Base-by-base conservation (phyloP, 2,888 invertebrate species). In the Sturmia bella region DNA sequence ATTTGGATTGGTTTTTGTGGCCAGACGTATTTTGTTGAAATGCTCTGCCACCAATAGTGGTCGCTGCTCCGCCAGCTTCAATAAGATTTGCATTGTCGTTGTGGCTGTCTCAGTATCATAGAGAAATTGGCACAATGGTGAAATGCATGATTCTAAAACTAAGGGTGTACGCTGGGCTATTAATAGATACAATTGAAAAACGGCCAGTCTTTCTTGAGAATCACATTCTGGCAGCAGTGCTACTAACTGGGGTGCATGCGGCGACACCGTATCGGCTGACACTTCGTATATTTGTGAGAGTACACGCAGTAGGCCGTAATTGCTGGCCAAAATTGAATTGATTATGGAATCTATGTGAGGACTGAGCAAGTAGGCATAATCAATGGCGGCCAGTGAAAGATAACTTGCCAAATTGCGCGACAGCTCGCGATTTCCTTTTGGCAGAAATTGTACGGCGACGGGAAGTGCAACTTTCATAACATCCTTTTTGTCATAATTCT, bases 401-500 rank as follows among this genome's bases (percentile, higher is more conserved):
- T 98, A 98, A 64, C 97, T 95, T 48, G 97, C 96, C 92, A 98
- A 95, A 89, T 97, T 97, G 77, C 97, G 92, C 0, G 96, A 96
- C 83, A 98, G 93, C 90, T 98, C 98, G 84, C 95, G 94, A 91
- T 98, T 98, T 70, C 96, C 96, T 89, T 96, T 96, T 87, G 96
- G 96, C 64, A 98, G 92, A 90, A 97, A 97, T 91, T 97, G 96
- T 1, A 98, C 97, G 1, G 98, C 97, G 5, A 97, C 95, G 0
- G 98, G 98, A 84, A 98, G 92, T 54, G 97, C 96, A 54, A 90
- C 88, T 85, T 91, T 89, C 91, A 91, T 91, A 37, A 93, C 92
- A 76, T 91, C 92, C 85, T 93, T 93, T 86, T 93, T 93, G 86
- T 93, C 92, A 83, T 93, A 93, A 87, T 93, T 93, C 90, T 94